Percentiles rank a stretch among this genome's conserved stretches.
phyloP scores from a whole-genome alignment of 2,113 vertebrate species.

The Rousettus leschenaultii region DNA sequence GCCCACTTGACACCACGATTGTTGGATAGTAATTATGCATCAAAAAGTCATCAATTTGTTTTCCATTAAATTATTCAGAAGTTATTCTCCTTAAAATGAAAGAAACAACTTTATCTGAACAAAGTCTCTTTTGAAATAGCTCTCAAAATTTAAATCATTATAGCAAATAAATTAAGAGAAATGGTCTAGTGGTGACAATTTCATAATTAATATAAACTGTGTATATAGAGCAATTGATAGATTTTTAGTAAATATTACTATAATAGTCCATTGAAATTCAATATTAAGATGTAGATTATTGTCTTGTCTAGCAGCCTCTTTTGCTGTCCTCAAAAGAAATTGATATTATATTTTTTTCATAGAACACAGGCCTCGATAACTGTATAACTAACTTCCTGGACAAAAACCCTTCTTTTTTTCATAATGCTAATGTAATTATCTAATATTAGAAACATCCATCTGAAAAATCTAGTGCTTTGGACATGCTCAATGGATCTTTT shows the following conservation, averaged over 20 bases:
- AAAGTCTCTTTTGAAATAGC: background rate
- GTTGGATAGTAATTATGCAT: background rate
- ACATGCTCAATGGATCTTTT: background rate
- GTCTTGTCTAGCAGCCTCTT: background rate
- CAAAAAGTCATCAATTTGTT: background rate
- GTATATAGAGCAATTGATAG: background rate
- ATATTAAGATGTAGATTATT: background rate
- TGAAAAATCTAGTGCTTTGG: background rate
- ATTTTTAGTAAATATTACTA: background rate
- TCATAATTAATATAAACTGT: background rate
- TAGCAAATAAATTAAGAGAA: background rate
- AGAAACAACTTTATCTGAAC: background rate
- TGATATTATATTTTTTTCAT: background rate
- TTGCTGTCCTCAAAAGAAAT: background rate
- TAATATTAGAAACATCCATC: background rate
- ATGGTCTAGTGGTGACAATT: background rate
- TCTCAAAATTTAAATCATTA: background rate
- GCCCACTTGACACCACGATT: background rate
- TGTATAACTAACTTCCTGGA: background rate
- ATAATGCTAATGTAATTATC: background rate
- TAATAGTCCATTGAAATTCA: background rate
- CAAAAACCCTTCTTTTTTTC: background rate
- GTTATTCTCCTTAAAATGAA: background rate
- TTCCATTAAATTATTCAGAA: background rate
- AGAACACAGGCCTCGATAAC: background rate